These are phyloP conservation scores for Elmis aenea DNA, from an alignment of 2,888 invertebrate genomes.

Conservation along the genomic window DNA sequence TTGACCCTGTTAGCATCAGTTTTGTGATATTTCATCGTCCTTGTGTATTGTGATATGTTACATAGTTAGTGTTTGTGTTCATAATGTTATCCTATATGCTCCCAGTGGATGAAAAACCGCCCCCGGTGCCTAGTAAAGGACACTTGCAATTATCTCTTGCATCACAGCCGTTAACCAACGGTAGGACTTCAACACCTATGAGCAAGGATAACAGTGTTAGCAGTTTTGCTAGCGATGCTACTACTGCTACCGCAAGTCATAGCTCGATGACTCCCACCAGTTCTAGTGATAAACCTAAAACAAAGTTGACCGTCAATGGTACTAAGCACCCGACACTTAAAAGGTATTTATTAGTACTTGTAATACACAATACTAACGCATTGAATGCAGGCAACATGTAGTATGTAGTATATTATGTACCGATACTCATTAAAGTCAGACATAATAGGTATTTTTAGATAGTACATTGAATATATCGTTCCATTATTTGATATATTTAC, in stretches of 20 bases:
- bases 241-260: constrained; percentile 50
- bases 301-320: constrained; percentile 64
- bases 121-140: constrained; percentile 51
- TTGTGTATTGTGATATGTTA: constrained; percentile 14
- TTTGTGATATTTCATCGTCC: too few relatives aligned
- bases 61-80: too few relatives aligned
- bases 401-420: too few relatives aligned
- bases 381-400: constrained; percentile 1
- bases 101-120: constrained; percentile 72
- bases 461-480: too few relatives aligned
- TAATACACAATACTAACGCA: background rate
- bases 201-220: constrained; percentile 67
- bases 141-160: constrained; percentile 46
- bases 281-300: constrained; percentile 60
- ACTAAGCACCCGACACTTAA: constrained; percentile 68
- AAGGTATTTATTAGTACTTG: constrained; percentile 56
- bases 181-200: constrained; percentile 42
- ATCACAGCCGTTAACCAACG: constrained; percentile 35
- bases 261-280: constrained; percentile 58
- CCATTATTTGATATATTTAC: too few relatives aligned
- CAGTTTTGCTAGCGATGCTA: constrained; percentile 64
- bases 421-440: too few relatives aligned
- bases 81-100: constrained; percentile 75
- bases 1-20: too few relatives aligned
- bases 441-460: too few relatives aligned